Evolutionary conservation across 2,113 vertebrate genomes (phyloP).

Genomic region (Oreotrochilus melanogaster): DNA sequence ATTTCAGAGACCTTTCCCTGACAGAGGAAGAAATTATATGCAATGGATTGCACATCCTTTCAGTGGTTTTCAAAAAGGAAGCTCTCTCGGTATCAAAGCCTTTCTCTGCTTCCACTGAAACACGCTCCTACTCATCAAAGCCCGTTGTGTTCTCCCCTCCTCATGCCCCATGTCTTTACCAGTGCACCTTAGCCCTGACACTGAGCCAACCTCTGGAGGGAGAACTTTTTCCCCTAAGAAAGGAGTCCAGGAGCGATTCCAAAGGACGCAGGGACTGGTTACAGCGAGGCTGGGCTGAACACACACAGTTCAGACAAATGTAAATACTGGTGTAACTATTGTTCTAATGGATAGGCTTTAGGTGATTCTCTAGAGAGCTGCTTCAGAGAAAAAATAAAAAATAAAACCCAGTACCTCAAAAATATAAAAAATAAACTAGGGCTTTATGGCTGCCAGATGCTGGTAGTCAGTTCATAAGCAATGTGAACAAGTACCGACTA

Average conservation of each 20-base stretch:
- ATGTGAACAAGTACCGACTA: constrained; percentile 61
- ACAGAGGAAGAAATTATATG: neutral
- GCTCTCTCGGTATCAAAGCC: constrained; percentile 1
- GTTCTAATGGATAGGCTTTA: constrained; percentile 61
- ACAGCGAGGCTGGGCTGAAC: constrained; percentile 14
- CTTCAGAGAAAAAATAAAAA: constrained; percentile 61
- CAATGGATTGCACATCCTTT: constrained; percentile 14
- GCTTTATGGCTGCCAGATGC: constrained; percentile 56
- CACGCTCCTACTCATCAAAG: neutral
- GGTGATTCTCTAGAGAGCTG: constrained; percentile 66
- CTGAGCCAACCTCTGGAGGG: constrained; percentile 76
- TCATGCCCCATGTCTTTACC: neutral
- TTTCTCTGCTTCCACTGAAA: neutral
- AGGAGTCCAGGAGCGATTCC: constrained; percentile 41
- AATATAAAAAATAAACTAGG: constrained; percentile 49
- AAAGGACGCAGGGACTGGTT: constrained; percentile 42
- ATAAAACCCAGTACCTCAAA: constrained; percentile 79
- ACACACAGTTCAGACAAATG: neutral
- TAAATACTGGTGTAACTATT: constrained; percentile 51
- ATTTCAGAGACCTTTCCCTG: neutral
- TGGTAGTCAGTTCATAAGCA: constrained; percentile 55
- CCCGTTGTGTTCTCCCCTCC: neutral
- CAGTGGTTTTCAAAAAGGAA: neutral
- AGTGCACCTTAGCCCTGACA: constrained; percentile 77
- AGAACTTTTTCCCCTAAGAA: constrained; percentile 22